Base-by-base conservation (phyloP, 2,888 invertebrate species). In the Eutolmus rufibarbis region DNA sequence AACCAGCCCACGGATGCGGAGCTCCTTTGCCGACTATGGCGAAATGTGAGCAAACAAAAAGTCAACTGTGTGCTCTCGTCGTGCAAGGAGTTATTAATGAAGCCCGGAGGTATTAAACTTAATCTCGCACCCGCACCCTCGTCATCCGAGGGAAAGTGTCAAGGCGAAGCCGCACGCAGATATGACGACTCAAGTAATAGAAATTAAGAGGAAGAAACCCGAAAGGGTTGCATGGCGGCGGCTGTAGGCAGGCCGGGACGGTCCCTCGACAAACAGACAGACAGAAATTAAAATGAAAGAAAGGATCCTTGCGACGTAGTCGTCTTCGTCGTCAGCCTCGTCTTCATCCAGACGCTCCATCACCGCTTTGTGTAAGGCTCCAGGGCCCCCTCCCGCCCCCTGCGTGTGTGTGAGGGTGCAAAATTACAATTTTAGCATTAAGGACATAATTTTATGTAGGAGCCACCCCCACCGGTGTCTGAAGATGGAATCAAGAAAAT, bases 361-460 rank as follows among this genome's bases (percentile, higher is more conserved):
- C 28, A 43, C 77, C 37, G 84, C 51, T 43, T 84, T 84, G 14
- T 74, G 74, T 40, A 66, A 2, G 5, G 8, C 34, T 76, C 23
- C 9, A 2, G 37, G 76, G 8, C 43, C 16, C 43, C 14, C 4
- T 1, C 16, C 23, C n/a, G 23, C 16, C 43, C 14, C 4, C 4
- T 28, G 40, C n/a, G 23, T 23, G 66, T 66, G 31, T 81, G 84
- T 84, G 51, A 74, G 84, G 43, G 74, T 46, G 40, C 84, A 74
- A 91, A 92, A 92, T 92, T 92, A 92, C 91, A 91, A 92, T 91
- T 91, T 91, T 90, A 90, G 89, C 92, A 90, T 91, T 89, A 90
- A 91, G 90, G 90, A 92, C 91, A 91, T 92, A 91, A 92, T 92
- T 92, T 90, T 90, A 91, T 91, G 90, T 90, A 78, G 78, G 82